These are phyloP conservation scores for Halcyon smyrnensis DNA, from an alignment of 2,797 vertebrate species.

Conservation along the genomic window DNA sequence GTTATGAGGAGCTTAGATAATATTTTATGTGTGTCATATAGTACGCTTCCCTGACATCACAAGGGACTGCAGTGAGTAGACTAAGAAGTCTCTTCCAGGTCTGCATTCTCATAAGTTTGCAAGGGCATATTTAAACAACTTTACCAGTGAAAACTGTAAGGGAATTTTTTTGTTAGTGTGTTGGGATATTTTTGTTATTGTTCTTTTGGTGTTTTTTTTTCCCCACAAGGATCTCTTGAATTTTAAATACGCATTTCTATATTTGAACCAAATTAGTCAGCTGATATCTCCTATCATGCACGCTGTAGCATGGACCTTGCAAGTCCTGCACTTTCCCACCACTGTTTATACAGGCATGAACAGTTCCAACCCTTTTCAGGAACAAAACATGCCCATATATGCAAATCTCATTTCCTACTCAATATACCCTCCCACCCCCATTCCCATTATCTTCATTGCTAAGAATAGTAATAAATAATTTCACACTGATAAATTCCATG, in stretches of 20 bases:
- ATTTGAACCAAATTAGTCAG: not conserved
- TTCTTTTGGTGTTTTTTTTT: not conserved
- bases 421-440: not conserved
- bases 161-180: not conserved
- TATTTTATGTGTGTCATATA: not conserved
- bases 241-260: not conserved
- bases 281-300: not conserved
- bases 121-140: not conserved
- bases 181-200: not conserved
- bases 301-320: not conserved
- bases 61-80: not conserved
- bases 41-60: not conserved
- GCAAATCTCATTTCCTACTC: conserved; percentile 35
- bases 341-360: not conserved
- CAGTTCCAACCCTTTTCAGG: not conserved
- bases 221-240: not conserved
- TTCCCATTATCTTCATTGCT: conserved; percentile 46
- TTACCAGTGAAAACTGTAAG: not conserved
- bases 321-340: not conserved
- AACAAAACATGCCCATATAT: conserved; percentile 27
- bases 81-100: not conserved
- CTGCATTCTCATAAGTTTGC: not conserved
- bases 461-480: conserved; percentile 72
- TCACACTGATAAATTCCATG: conserved; percentile 51
- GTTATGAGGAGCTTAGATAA: not conserved